Percentiles rank a stretch among this genome's conserved stretches.
These are phyloP conservation scores for Monopterus albus DNA, from an alignment of 2,113 vertebrate genomes.

Conservation along the genomic window DNA sequence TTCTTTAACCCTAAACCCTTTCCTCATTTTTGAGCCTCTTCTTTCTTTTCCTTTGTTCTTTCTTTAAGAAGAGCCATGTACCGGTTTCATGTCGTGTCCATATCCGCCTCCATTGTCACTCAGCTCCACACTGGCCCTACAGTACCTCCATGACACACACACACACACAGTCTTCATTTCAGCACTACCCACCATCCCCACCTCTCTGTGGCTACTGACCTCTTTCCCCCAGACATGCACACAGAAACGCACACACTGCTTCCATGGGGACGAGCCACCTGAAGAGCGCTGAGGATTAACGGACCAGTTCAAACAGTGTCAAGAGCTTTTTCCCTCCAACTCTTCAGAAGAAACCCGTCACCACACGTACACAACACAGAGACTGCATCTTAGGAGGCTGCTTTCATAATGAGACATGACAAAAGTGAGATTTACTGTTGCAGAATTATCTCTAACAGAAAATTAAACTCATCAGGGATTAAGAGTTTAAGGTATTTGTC, in stretches of 20 bases:
- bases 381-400: slow-evolving; percentile 8
- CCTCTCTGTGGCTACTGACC: slow-evolving; percentile 13
- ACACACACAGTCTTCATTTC: slow-evolving; percentile 40
- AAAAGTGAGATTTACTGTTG: slow-evolving; percentile 7
- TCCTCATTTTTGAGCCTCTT: neutral
- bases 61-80: slow-evolving; percentile 32
- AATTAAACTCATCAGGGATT: slow-evolving; percentile 35
- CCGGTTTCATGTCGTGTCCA: slow-evolving; percentile 56
- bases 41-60: neutral
- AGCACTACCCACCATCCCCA: slow-evolving; percentile 23
- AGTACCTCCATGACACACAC: slow-evolving; percentile 23
- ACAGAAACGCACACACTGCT: slow-evolving; percentile 48
- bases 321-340: slow-evolving; percentile 50
- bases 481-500: slow-evolving; percentile 32
- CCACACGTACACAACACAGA: slow-evolving; percentile 4
- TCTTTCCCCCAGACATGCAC: neutral
- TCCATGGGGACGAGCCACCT: slow-evolving; percentile 75
- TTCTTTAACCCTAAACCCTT: neutral
- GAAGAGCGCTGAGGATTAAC: slow-evolving; percentile 72
- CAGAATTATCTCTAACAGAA: slow-evolving; percentile 18
- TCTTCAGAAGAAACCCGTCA: slow-evolving; percentile 10
- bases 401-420: slow-evolving; percentile 6
- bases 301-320: slow-evolving; percentile 71
- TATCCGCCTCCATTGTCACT: slow-evolving; percentile 63
- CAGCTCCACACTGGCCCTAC: slow-evolving; percentile 48